Evolutionary conservation across 2,888 invertebrate genomes (phyloP).

Genomic region (Erynnis tages): DNA sequence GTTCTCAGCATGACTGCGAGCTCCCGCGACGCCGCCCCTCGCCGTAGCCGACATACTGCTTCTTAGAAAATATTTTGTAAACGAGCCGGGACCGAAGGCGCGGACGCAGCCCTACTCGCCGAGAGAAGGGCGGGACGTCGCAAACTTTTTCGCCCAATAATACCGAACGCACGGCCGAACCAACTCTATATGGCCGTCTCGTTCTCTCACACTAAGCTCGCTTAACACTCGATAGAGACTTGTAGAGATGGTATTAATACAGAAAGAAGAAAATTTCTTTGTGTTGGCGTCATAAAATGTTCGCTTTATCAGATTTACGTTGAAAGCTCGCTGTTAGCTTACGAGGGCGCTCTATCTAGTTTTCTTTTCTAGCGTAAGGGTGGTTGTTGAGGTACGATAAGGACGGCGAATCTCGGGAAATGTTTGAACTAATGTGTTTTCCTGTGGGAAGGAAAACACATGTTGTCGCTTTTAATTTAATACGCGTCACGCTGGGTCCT

Average conservation of each 20-base stretch:
- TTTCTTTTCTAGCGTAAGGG: conserved; percentile 44
- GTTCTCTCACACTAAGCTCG: conserved; percentile 37
- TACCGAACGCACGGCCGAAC: conserved; percentile 41
- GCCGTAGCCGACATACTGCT: conserved; percentile 73
- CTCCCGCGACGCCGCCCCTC: conserved; percentile 79
- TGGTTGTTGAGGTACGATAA: conserved; percentile 41
- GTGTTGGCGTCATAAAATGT: conserved; percentile 76
- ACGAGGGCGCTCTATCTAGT: conserved; percentile 62
- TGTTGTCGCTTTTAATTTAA: conserved; percentile 81
- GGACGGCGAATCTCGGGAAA: conserved; percentile 59
- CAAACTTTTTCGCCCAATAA: conserved; percentile 73
- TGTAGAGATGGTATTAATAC: conserved; percentile 44
- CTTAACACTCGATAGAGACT: conserved; percentile 41
- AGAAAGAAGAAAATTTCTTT: conserved; percentile 70
- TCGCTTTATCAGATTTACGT: conserved; percentile 79
- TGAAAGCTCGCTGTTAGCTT: conserved; percentile 77
- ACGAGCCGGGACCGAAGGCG: conserved; percentile 56
- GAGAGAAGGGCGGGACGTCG: conserved; percentile 65
- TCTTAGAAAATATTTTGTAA: conserved; percentile 69
- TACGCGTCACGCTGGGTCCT: conserved; percentile 75
- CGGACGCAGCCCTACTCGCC: conserved; percentile 67
- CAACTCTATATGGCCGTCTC: conserved; percentile 44
- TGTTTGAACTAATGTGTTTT: conserved; percentile 79
- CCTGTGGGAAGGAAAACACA: conserved; percentile 81
- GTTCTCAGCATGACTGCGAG: conserved; percentile 80